Evolutionary conservation across 2,888 invertebrate genomes (phyloP), one percentile per base, ranked within the genome.

Genomic region (Stenotaenia linearis): DNA sequence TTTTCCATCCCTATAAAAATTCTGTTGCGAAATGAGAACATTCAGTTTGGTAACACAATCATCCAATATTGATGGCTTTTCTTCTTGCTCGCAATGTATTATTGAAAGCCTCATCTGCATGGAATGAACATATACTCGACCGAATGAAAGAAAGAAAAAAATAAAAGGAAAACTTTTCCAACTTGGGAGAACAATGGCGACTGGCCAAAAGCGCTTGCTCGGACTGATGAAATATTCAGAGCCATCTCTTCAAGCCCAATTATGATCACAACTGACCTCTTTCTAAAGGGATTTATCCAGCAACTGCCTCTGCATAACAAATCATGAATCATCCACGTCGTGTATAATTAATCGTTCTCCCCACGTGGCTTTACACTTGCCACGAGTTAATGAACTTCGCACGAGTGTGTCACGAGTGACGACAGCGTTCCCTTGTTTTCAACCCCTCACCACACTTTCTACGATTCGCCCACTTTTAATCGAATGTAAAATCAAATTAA

Each of bases 141-240:
- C n/a, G 28, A 28, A 74, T 30, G 25, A 32, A 74, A 74, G 7
- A 28, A 10, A 74, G 18, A 74, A 74, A 30, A 28, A 74, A 25
- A 74, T 25, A 7, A 74, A 30, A 74, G 18, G 18, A 74, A 74
- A 74, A 74, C 74, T 74, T 32, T 74, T 74, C 74, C 74, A 74
- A 74, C 32, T 23, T 74, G 12, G 21, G 21, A 10, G 28, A 25
- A 32, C 28, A 74, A 74, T 74, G 30, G 74, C 50, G 50, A 50
- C 18, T 50, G 50, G 50, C 50, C 50, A 50, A 50, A 50, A 50
- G 50, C n/a, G 32, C 5, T 4, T 9, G 32, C 32, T 50, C 50
- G 50, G 50, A 50, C 50, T 50, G 50, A 50, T 50, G 50, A 50
- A 50, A 50, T 50, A 50, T 50, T 50, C 50, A 50, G 50, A 50